phyloP scores from a whole-genome alignment of 2,113 vertebrate genomes.

The Columba janthina region DNA sequence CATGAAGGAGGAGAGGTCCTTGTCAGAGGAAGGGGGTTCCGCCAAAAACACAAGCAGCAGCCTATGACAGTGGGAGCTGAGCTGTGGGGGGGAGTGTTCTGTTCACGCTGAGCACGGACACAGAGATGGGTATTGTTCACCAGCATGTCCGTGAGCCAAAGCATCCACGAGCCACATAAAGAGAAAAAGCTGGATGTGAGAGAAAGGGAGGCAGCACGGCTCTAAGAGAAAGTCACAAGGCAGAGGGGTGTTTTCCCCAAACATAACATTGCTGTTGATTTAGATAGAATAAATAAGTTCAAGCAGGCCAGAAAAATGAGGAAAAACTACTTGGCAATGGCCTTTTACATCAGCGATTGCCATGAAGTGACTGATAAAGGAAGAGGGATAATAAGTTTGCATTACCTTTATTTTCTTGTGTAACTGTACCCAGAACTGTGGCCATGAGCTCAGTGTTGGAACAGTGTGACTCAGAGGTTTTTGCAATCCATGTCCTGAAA shows the following conservation, averaged over 20 bases:
- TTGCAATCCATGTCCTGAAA: neutral
- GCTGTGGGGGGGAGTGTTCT: accelerated
- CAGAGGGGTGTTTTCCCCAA: neutral
- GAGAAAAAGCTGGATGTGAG: neutral
- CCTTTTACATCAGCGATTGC: neutral
- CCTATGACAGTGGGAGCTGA: neutral
- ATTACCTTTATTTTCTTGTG: neutral
- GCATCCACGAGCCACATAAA: neutral
- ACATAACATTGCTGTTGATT: neutral
- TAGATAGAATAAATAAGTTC: neutral
- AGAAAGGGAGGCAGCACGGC: neutral
- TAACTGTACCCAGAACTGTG: neutral
- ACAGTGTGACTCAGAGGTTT: neutral
- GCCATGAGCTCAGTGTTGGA: neutral
- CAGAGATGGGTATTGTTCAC: neutral
- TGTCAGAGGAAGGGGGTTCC: neutral
- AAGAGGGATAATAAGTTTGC: neutral
- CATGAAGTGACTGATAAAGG: neutral
- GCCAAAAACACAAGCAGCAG: neutral
- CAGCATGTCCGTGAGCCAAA: neutral
- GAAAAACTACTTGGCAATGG: neutral
- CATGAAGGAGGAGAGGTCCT: accelerated
- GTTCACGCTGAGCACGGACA: neutral
- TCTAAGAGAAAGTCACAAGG: neutral
- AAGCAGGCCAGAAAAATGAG: neutral